Conservation (phyloP, 2,888 invertebrate species). For the Drosophila quinaria region DNA sequence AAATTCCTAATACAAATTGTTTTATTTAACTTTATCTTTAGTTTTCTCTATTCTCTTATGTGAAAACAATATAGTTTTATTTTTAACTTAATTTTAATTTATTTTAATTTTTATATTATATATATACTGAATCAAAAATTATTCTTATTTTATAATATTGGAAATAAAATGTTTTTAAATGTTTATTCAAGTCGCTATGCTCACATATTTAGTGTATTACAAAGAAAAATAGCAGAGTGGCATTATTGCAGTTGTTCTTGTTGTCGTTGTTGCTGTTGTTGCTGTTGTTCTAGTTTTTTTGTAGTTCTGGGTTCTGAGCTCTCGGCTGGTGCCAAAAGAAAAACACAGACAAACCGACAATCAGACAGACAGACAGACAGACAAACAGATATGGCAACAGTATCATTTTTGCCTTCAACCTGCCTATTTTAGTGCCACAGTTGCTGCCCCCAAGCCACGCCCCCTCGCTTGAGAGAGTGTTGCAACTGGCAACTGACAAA, state of each 20-base stretch:
- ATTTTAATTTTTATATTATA: too few relatives aligned
- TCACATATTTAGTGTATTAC: constrained; percentile 29
- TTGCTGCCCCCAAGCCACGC: constrained; percentile 12
- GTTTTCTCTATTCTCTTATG: too few relatives aligned
- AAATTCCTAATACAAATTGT: too few relatives aligned
- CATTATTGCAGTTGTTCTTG: constrained; percentile 38
- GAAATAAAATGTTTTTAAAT: neutral
- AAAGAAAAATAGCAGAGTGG: constrained; percentile 51
- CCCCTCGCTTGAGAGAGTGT: constrained; percentile 26
- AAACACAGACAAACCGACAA: constrained; percentile 37
- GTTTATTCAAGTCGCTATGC: neutral
- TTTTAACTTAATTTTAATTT: too few relatives aligned
- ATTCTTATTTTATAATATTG: neutral
- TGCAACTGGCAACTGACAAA: constrained; percentile 12
- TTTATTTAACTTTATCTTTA: too few relatives aligned
- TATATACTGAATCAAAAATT: too few relatives aligned
- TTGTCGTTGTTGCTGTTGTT: constrained; percentile 10
- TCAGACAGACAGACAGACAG: constrained; percentile 40
- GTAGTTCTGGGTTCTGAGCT: constrained; percentile 35
- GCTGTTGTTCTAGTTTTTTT: constrained; percentile 13
- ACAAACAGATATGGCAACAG: constrained; percentile 59
- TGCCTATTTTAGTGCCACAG: constrained; percentile 19
- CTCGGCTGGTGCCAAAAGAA: constrained; percentile 42
- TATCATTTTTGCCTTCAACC: constrained; percentile 52
- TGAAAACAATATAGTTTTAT: too few relatives aligned